These are phyloP conservation scores for Abscondita cerata DNA, from an alignment of 2,888 invertebrate species.

Conservation along the genomic window DNA sequence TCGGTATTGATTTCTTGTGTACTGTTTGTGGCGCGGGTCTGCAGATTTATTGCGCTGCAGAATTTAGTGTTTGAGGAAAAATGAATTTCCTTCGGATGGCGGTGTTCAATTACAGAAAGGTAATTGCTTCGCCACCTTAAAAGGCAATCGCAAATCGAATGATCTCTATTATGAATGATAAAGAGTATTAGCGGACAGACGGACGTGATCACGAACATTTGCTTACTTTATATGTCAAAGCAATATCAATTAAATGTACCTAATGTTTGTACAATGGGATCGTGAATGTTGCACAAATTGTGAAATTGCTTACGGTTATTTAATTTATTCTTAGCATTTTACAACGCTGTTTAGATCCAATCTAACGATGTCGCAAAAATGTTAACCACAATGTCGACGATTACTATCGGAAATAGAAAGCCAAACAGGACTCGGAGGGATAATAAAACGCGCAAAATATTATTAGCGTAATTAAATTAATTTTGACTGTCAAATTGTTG, in stretches of 20 bases:
- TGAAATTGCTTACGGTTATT: conserved; percentile 34
- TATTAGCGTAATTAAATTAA: conserved; percentile 6
- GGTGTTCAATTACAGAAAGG: conserved; percentile 21
- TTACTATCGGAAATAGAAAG: conserved; percentile 27
- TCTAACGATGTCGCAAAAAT: conserved; percentile 31
- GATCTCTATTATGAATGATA: conserved; percentile 29
- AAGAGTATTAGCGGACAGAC: conserved; percentile 35
- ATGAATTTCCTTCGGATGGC: conserved; percentile 11
- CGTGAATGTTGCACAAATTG: conserved; percentile 39
- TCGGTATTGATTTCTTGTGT: conserved; percentile 35
- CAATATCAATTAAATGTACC: conserved; percentile 39
- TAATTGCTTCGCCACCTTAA: conserved; percentile 9
- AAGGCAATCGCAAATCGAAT: conserved; percentile 10
- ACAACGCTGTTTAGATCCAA: conserved; percentile 27
- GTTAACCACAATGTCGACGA: conserved; percentile 20
- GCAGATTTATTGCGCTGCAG: conserved; percentile 2
- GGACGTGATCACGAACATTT: conserved; percentile 35
- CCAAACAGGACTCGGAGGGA: background rate
- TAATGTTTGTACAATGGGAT: conserved; percentile 36
- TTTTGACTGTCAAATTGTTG: background rate
- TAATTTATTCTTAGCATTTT: conserved; percentile 35
- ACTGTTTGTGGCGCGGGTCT: background rate
- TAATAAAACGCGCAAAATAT: conserved; percentile 3
- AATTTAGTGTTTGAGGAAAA: conserved; percentile 12
- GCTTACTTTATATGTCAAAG: conserved; percentile 38